Base-by-base conservation (phyloP, 2,797 vertebrate genomes). In the Tiaroga cobitis region DNA sequence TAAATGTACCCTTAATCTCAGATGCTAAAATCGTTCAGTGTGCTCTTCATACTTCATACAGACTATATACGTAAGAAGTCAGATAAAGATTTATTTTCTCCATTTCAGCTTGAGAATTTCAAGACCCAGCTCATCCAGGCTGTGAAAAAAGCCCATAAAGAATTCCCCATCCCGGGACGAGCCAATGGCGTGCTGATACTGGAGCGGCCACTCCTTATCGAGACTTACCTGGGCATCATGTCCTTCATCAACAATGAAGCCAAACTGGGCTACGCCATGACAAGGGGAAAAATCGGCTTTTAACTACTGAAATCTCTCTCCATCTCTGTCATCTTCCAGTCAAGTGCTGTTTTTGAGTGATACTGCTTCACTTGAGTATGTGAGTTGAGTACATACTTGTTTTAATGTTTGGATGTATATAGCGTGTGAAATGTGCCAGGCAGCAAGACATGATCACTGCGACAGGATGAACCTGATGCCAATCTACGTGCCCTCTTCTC, bases 211-310 rank as follows among this genome's bases (percentile, higher is more conserved):
- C 96, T 99, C 8, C 95, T 98, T 87, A 99, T 99, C 0, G 97
- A 99, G 94, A 99, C 98, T 83, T 99, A 99, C 83, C 92, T 99
- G 92, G 98, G 98, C 5, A 87, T 99, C 59, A 96, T 99, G 97
- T 99, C 98, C 90, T 98, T 99, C 94, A 97, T 99, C 93, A 99
- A 98, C 95, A 99, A 99, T 0, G 97, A 99, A 92, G 98, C 98
- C 85, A 99, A 99, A 86, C 91, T 99, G 70, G 98, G 97, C 76
- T 99, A 99, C 85, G 97, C 98, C 86, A 99, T 99, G 96, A 97
- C 97, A 11, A 96, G 98, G 4, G 98, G 98, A 87, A 98, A 96
- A 91, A 97, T 99, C 1, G 97, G 98, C 85, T 99, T 99, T 91
- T 99, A 96, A 94, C 73, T 72, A 29, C 24, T 59, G 32, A 41